These are phyloP conservation scores for Tenualosa ilisha DNA, from an alignment of 2,797 vertebrate species.

Conservation along the genomic window DNA sequence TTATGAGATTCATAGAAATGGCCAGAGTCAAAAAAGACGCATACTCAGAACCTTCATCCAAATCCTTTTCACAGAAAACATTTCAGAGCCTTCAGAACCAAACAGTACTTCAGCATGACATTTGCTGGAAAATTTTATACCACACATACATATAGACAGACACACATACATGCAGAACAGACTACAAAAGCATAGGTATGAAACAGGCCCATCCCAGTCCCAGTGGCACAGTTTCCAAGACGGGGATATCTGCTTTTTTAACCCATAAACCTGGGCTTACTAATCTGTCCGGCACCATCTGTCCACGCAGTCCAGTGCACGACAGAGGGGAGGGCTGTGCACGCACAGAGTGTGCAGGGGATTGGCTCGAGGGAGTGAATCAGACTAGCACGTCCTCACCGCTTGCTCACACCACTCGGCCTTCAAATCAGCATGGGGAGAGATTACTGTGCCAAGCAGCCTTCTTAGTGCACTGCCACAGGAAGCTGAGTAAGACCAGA, in stretches of 20 bases:
- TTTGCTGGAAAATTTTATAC: not conserved
- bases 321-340: slow-evolving; percentile 3
- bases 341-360: not conserved
- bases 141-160: not conserved
- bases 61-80: not conserved
- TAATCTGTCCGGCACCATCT: slow-evolving; percentile 45
- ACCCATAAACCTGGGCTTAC: slow-evolving; percentile 30
- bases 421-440: slow-evolving; percentile 40
- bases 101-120: not conserved
- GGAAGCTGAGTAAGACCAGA: slow-evolving; percentile 44
- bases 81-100: not conserved
- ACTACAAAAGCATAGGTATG: not conserved
- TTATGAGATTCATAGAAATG: not conserved
- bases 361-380: slow-evolving; percentile 40
- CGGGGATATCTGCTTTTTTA: slow-evolving; percentile 23
- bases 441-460: slow-evolving; percentile 35
- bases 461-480: slow-evolving; percentile 34
- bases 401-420: slow-evolving; percentile 27
- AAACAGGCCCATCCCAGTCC: not conserved
- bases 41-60: not conserved
- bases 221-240: slow-evolving; percentile 26
- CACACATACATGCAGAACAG: not conserved
- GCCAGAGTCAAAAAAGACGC: not conserved
- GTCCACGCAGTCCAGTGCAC: slow-evolving; percentile 19
- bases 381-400: slow-evolving; percentile 25